phyloP scores from a whole-genome alignment of 2,797 vertebrate species.

The Antrozous pallidus region DNA sequence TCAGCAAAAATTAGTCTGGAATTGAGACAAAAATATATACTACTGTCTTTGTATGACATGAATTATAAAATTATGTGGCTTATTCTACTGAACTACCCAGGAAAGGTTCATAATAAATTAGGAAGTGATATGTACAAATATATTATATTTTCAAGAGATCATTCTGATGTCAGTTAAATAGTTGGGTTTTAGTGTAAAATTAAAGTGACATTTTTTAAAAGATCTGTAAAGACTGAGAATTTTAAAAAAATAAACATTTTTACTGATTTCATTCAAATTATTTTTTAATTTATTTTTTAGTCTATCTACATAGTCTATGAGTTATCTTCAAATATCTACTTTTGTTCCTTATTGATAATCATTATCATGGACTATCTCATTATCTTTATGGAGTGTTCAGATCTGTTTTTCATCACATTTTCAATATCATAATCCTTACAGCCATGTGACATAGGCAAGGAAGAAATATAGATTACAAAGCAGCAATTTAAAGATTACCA shows the following conservation, averaged over 20 bases:
- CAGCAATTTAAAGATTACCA: neutral
- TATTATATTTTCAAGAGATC: neutral
- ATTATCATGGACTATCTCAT: neutral
- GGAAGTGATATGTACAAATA: neutral
- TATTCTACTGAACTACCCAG: neutral
- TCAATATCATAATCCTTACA: neutral
- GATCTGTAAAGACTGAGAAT: neutral
- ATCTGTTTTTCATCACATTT: neutral
- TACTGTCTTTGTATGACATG: neutral
- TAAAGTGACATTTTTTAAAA: neutral
- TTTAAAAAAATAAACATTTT: neutral
- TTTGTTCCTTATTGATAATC: neutral
- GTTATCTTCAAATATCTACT: neutral
- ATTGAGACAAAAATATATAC: neutral
- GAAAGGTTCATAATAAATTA: neutral
- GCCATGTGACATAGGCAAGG: neutral
- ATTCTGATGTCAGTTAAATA: neutral
- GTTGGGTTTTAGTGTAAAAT: neutral
- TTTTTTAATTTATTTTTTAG: neutral
- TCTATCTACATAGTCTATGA: neutral
- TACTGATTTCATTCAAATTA: neutral
- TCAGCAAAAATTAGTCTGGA: neutral
- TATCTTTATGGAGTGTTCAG: neutral
- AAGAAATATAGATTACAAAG: neutral
- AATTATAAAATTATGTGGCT: neutral